These are phyloP conservation scores for Tenebrio molitor DNA, from an alignment of 1,140 invertebrate genomes.

Conservation along the genomic window DNA sequence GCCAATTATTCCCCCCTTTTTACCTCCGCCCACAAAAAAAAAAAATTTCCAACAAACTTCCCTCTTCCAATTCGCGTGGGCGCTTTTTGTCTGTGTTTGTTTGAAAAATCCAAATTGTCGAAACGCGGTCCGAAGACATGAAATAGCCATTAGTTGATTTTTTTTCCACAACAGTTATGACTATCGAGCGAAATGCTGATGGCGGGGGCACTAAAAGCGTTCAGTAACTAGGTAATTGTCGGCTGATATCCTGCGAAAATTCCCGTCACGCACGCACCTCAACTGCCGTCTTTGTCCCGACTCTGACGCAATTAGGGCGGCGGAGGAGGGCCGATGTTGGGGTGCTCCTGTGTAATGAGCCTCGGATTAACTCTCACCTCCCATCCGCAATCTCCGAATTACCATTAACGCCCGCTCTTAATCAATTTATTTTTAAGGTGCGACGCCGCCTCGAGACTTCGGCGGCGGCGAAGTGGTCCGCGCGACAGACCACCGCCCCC, in stretches of 20 bases:
- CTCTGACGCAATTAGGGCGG: constrained; percentile 22
- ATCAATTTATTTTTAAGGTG: constrained; percentile 30
- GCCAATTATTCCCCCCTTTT: constrained; percentile 5
- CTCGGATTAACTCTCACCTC: constrained; percentile 25
- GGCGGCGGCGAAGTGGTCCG: too few species aligned
- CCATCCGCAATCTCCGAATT: constrained; percentile 28
- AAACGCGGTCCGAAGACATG: not conserved
- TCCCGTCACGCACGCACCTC: constrained; percentile 32
- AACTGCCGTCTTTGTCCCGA: not conserved
- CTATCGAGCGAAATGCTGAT: constrained; percentile 4
- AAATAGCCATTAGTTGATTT: constrained; percentile 22
- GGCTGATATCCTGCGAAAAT: constrained; percentile 25
- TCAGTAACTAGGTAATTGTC: constrained; percentile 20
- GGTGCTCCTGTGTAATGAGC: constrained; percentile 28
- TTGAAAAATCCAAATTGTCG: too few species aligned
- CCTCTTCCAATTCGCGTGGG: not conserved
- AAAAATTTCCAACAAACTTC: not conserved
- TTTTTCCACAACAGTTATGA: too few species aligned
- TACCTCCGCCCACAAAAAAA: not conserved
- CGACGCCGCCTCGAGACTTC: too few species aligned
- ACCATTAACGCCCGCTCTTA: constrained; percentile 12
- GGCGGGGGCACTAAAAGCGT: constrained; percentile 1
- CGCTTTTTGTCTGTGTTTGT: not conserved
- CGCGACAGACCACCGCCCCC: too few species aligned
- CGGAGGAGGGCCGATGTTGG: not conserved